These are phyloP conservation scores for Stenodema calcarata DNA, from an alignment of 2,888 invertebrate genomes.

Conservation along the genomic window DNA sequence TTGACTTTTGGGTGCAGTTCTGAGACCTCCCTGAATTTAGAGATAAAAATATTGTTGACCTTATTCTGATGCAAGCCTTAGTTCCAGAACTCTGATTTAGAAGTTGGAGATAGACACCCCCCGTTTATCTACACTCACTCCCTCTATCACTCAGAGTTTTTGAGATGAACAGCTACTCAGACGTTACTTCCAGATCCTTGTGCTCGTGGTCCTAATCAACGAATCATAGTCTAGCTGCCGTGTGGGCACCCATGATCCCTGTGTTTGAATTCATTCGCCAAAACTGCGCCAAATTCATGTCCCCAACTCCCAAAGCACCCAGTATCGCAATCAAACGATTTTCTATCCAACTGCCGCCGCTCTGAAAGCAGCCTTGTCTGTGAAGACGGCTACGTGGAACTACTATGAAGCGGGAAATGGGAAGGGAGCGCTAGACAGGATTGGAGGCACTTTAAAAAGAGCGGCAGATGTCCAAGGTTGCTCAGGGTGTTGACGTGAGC, in stretches of 20 bases:
- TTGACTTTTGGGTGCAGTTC: too few species aligned
- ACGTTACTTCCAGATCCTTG: slow-evolving; percentile 10
- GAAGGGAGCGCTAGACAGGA: not conserved
- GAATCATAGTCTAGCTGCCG: too few species aligned
- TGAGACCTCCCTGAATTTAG: too few species aligned
- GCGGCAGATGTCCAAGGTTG: too few species aligned
- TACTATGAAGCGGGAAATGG: not conserved
- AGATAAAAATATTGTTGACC: too few species aligned
- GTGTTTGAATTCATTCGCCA: slow-evolving; percentile 3
- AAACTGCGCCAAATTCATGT: not conserved
- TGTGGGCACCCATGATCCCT: slow-evolving; percentile 55
- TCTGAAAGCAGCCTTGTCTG: not conserved
- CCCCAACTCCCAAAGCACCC: not conserved
- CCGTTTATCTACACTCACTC: too few species aligned
- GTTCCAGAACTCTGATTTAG: too few species aligned
- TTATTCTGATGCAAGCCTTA: too few species aligned
- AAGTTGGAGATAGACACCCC: too few species aligned
- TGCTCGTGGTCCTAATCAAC: slow-evolving; percentile 21
- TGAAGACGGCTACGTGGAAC: slow-evolving; percentile 15
- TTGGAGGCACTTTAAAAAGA: too few species aligned
- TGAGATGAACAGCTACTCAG: not conserved
- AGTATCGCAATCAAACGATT: slow-evolving; percentile 6
- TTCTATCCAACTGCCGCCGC: slow-evolving; percentile 7
- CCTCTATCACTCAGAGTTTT: too few species aligned
- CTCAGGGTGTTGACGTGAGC: too few species aligned